A percentile compares a stretch with the other conserved stretches of the same genome.
phyloP scores from a whole-genome alignment of 2,113 vertebrate species.

The Gobiocypris rarus region DNA sequence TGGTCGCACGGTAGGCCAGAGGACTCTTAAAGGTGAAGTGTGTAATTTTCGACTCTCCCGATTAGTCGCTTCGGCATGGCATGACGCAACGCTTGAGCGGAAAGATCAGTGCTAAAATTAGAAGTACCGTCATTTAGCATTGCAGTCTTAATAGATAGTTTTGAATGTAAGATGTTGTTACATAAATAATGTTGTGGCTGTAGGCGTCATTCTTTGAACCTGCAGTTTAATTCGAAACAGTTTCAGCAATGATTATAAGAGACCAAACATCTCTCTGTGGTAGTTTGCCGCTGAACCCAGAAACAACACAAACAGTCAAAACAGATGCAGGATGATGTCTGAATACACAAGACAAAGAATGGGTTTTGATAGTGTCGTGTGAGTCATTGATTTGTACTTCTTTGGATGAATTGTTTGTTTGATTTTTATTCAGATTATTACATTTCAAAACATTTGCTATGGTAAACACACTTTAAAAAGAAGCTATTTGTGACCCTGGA shows the following conservation, averaged over 20 bases:
- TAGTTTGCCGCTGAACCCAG: constrained; percentile 5
- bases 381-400: neutral
- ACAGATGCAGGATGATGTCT: constrained; percentile 18
- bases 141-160: neutral
- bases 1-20: neutral
- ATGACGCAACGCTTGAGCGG: neutral
- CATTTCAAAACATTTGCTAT: neutral
- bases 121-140: neutral
- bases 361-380: neutral
- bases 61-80: neutral
- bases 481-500: neutral
- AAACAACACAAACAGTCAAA: neutral
- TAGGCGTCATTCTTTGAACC: neutral
- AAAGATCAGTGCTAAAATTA: constrained; percentile 20
- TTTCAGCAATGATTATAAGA: neutral
- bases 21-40: constrained; percentile 30
- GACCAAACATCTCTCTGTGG: neutral
- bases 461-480: neutral
- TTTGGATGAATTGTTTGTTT: neutral
- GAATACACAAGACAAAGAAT: neutral
- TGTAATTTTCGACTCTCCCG: neutral
- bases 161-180: constrained; percentile 2
- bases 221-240: neutral
- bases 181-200: neutral
- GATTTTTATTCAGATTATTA: constrained; percentile 7